phyloP scores from a whole-genome alignment of 2,797 vertebrate species.

The Gouania willdenowi region DNA sequence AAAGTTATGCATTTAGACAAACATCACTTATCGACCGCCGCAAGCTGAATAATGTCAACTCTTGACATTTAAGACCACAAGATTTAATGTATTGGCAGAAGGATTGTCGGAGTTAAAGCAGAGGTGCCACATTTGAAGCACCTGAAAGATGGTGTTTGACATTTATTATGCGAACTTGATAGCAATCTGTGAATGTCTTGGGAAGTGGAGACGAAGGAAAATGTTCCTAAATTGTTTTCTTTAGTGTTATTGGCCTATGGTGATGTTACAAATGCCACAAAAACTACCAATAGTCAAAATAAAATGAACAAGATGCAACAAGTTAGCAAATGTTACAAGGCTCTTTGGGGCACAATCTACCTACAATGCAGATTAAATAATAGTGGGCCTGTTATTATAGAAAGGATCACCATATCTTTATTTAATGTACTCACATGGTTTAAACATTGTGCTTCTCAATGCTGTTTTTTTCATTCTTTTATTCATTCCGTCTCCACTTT shows the following conservation, averaged over 20 bases:
- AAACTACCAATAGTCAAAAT: neutral
- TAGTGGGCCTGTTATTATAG: constrained; percentile 59
- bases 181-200: constrained; percentile 16
- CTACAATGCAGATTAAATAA: constrained; percentile 51
- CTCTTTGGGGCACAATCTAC: constrained; percentile 33
- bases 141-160: constrained; percentile 14
- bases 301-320: neutral
- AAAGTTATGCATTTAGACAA: constrained; percentile 31
- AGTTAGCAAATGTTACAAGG: constrained; percentile 34
- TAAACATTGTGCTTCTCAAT: constrained; percentile 24
- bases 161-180: constrained; percentile 21
- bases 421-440: constrained; percentile 38
- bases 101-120: constrained; percentile 15
- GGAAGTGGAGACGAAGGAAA: neutral
- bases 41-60: constrained; percentile 41
- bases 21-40: constrained; percentile 44
- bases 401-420: constrained; percentile 54
- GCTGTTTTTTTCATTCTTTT: too few species aligned
- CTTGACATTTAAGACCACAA: constrained; percentile 54
- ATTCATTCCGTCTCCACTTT: too few species aligned
- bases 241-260: neutral
- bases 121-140: constrained; percentile 18
- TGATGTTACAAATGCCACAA: neutral
- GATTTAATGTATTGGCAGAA: constrained; percentile 20
- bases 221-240: neutral